Evolutionary conservation across 2,113 vertebrate genomes (phyloP), one percentile per base, ranked within the genome.

Genomic region (Pelodiscus sinensis): DNA sequence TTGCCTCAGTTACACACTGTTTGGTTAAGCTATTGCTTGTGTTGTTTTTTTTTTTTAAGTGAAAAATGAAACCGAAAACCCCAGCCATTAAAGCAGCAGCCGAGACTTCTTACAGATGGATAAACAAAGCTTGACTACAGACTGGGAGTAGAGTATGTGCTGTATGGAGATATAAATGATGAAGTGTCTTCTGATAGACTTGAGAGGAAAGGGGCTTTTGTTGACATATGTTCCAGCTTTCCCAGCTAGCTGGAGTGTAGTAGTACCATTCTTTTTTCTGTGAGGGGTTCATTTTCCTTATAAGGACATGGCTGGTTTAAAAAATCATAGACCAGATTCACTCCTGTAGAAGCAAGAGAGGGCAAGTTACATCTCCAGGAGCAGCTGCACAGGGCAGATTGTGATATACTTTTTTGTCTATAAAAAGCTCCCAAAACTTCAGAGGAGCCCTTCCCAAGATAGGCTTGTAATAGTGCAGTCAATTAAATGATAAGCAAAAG

Each of bases 191-290:
- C 81, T 92, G 87, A 84, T 73, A 95, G 58, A 91, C 91, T 81
- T 87, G 82, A 78, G 82, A 38, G 81, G n/a, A 81, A 68, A 82
- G 38, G 56, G 92, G 87, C 35, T 44, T 87, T 90, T 90, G 87
- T 78, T 94, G 68, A 25, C 84, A 3, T 7, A 38, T 1, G 25
- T 71, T 35, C n/a, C 65, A 71, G 31, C 7, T 68, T 68, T 68
- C n/a, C 62, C 31, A 65, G 31, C 15, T n/a, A 68, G 31, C 57
- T 88, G 71, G 24, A 51, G 91, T 80, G 58, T 15, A 91, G 44
- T 12, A 2, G 0, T 0, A 50, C 75, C 56, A 12, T 3, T 81
- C 90, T 88, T 73, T 44, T 56, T 88, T 79, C 55, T 11, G 1
- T 3, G 19, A 68, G 65, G 8, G 16, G 65, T 9, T 68, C 15